phyloP scores from a whole-genome alignment of 2,113 vertebrate genomes.

The Antennarius striatus region DNA sequence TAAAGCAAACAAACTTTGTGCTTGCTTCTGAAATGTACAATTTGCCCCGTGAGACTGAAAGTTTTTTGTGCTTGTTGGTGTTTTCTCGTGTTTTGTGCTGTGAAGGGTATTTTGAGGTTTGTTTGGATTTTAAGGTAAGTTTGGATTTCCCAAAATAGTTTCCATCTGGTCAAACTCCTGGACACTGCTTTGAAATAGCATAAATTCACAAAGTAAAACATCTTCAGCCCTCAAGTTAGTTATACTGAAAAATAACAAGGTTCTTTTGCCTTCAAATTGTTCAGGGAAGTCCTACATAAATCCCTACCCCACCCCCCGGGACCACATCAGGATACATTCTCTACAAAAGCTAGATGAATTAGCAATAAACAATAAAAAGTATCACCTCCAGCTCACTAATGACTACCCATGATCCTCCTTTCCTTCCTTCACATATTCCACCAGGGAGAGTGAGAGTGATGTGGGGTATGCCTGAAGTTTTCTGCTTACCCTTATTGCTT shows the following conservation, averaged over 20 bases:
- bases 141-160: constrained; percentile 16
- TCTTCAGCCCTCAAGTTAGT: constrained; percentile 12
- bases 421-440: constrained; percentile 63
- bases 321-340: constrained; percentile 55
- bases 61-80: too few relatives aligned
- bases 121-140: not conserved
- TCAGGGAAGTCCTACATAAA: constrained; percentile 38
- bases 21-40: not conserved
- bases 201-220: constrained; percentile 6
- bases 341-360: constrained; percentile 66
- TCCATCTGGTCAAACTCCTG: constrained; percentile 14
- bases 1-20: constrained; percentile 6
- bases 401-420: constrained; percentile 74
- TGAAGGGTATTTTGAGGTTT: constrained; percentile 1
- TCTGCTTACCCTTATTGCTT: constrained; percentile 78
- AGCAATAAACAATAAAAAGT: constrained; percentile 70
- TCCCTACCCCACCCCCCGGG: constrained; percentile 29
- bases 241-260: constrained; percentile 33
- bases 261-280: constrained; percentile 12
- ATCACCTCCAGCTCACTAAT: constrained; percentile 73
- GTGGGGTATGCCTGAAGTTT: constrained; percentile 72
- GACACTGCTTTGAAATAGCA: constrained; percentile 13
- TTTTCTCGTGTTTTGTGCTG: too few relatives aligned
- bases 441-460: constrained; percentile 58
- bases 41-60: not conserved